Percentiles rank a stretch among this genome's conserved stretches.
Evolutionary conservation across 30 jellyfish, hydroid and myxozoan species (phyloP).

Genomic region (Calvadosia cruxmelitensis): DNA sequence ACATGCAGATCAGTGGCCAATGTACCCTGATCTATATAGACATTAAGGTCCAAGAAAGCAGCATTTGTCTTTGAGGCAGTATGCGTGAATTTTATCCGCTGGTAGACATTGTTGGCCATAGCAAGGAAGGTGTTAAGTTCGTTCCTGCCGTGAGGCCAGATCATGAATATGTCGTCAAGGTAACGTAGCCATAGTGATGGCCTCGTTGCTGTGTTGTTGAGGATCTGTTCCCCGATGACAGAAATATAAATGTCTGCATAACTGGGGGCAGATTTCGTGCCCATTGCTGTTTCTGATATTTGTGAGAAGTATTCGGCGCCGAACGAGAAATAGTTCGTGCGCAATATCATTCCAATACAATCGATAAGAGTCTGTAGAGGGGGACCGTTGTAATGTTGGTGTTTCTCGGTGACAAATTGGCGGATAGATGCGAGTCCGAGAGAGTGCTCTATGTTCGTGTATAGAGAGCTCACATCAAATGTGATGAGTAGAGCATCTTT

Average conservation of each 20-base stretch:
- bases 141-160: conserved; percentile 3
- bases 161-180: conserved; percentile 38
- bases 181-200: conserved; percentile 18
- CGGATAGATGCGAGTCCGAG: conserved; percentile 9
- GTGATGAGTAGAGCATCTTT: conserved; percentile 6
- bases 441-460: conserved; percentile 5
- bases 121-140: conserved; percentile 13
- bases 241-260: conserved; percentile 33
- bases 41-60: conserved; percentile 24
- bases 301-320: conserved; percentile 15
- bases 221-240: conserved; percentile 22
- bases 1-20: conserved; percentile 6
- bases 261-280: conserved; percentile 35
- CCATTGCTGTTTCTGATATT: conserved; percentile 35
- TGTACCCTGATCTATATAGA: conserved; percentile 19
- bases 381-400: conserved; percentile 9
- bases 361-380: background rate
- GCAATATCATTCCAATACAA: conserved; percentile 8
- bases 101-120: conserved; percentile 13
- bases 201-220: conserved; percentile 10
- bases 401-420: conserved; percentile 5
- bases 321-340: conserved; percentile 12
- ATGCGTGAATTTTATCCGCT: conserved; percentile 20
- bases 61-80: conserved; percentile 5
- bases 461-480: conserved; percentile 11